These are phyloP conservation scores for Anolis apletophallus DNA, from an alignment of 2,797 vertebrate species.

Conservation along the genomic window DNA sequence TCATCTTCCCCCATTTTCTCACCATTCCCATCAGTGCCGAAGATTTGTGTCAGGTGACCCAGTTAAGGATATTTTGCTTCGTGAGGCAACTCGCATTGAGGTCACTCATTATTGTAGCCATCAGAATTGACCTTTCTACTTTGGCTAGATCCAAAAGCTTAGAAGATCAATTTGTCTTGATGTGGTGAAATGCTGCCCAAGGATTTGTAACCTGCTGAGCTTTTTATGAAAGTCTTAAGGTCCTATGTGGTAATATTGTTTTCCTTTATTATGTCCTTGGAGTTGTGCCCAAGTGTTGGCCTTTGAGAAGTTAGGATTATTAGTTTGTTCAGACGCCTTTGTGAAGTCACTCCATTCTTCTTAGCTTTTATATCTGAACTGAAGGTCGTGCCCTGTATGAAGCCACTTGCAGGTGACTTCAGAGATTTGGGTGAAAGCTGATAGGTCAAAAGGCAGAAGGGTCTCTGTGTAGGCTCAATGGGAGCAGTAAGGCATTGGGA, in stretches of 20 bases:
- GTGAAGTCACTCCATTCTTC: not conserved
- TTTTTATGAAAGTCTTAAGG: conserved; percentile 19
- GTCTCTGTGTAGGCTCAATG: not conserved
- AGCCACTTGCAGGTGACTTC: not conserved
- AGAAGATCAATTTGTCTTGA: not conserved
- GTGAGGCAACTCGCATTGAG: not conserved
- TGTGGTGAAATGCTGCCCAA: not conserved
- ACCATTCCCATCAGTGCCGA: not conserved
- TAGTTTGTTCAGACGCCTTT: not conserved
- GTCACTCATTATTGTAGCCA: not conserved
- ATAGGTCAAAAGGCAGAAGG: not conserved
- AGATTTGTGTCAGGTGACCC: not conserved
- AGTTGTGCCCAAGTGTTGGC: not conserved
- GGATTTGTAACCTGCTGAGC: conserved; percentile 14
- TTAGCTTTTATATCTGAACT: conserved; percentile 7
- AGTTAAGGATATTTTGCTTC: not conserved
- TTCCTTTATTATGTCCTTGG: conserved; percentile 1
- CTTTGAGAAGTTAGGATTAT: conserved; percentile 21
- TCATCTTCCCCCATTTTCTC: not conserved
- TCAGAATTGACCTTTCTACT: conserved; percentile 21
- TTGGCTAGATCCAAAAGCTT: not conserved
- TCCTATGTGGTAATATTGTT: conserved; percentile 1
- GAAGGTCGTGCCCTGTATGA: not conserved
- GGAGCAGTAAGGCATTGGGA: not conserved
- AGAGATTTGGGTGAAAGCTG: not conserved